A percentile compares a stretch with the other conserved stretches of the same genome.
phyloP scores from a whole-genome alignment of 2,113 vertebrate species.

The Fregata magnificens region DNA sequence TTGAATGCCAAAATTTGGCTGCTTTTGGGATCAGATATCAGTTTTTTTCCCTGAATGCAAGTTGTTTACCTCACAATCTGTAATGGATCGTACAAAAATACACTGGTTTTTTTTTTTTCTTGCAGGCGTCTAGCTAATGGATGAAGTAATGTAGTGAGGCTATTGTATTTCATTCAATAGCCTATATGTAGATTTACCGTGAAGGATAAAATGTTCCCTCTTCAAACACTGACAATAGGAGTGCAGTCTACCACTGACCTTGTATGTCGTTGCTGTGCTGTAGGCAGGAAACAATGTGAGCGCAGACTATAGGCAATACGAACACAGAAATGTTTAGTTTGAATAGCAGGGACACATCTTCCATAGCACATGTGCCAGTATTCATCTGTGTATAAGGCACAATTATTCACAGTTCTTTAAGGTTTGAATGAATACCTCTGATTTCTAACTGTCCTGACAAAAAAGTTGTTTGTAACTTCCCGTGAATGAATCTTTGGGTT shows the following conservation, averaged over 20 bases:
- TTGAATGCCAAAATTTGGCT: not conserved
- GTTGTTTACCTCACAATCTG: conserved; percentile 20
- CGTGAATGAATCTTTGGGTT: not conserved
- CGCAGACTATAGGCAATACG: not conserved
- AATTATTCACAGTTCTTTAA: not conserved
- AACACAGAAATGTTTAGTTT: not conserved
- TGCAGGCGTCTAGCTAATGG: conserved; percentile 50
- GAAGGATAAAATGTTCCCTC: conserved; percentile 65
- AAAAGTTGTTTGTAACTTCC: not conserved
- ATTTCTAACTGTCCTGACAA: not conserved
- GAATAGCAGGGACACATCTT: not conserved
- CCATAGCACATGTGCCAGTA: not conserved
- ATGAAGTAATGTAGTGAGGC: conserved; percentile 29
- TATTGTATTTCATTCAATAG: conserved; percentile 58
- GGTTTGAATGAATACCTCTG: not conserved
- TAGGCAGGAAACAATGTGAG: not conserved
- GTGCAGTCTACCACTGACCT: conserved; percentile 26
- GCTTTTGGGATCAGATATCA: not conserved
- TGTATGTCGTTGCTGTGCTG: not conserved
- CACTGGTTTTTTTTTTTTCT: not conserved
- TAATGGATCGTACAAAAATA: conserved; percentile 14
- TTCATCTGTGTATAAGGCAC: not conserved
- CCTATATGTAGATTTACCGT: conserved; percentile 56
- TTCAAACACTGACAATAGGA: conserved; percentile 22
- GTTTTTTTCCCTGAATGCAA: not conserved